These are phyloP conservation scores for Condylostylus longicornis DNA, from an alignment of 1,140 invertebrate species.

Conservation along the genomic window DNA sequence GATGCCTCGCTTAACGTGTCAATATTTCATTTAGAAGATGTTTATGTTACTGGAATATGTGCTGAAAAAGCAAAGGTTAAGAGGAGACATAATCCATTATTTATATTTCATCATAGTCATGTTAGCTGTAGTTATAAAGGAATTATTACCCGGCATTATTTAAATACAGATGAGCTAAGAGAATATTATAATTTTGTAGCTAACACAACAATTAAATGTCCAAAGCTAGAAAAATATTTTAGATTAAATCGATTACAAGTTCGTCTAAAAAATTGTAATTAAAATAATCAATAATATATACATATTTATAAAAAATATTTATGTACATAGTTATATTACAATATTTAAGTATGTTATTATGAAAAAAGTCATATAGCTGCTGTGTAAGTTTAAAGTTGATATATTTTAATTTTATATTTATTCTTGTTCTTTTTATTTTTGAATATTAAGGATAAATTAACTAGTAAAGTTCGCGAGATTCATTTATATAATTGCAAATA, in stretches of 20 bases:
- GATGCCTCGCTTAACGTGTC: slow-evolving; percentile 48
- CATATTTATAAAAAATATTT: neutral
- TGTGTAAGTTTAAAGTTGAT: no score
- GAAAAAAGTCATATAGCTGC: no score
- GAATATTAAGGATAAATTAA: no score
- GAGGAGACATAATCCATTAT: slow-evolving; percentile 20
- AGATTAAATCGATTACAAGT: slow-evolving; percentile 16
- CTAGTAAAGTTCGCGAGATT: no score
- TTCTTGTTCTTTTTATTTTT: no score
- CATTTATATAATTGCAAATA: no score
- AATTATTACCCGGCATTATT: slow-evolving; percentile 22
- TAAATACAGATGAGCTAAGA: slow-evolving; percentile 21
- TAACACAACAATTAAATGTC: slow-evolving; percentile 21
- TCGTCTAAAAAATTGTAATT: no score
- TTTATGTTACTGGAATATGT: slow-evolving; percentile 61
- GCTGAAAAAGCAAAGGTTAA: slow-evolving; percentile 17
- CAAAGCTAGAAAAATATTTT: slow-evolving; percentile 21
- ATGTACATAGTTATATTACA: no score
- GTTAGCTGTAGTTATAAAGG: slow-evolving; percentile 22
- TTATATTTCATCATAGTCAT: slow-evolving; percentile 17
- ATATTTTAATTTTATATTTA: no score
- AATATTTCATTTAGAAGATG: slow-evolving; percentile 68
- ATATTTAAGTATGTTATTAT: no score
- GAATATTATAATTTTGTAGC: slow-evolving; percentile 23
- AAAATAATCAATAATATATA: neutral